phyloP scores from a whole-genome alignment of 2,888 invertebrate species.

The Unio delphinus region DNA sequence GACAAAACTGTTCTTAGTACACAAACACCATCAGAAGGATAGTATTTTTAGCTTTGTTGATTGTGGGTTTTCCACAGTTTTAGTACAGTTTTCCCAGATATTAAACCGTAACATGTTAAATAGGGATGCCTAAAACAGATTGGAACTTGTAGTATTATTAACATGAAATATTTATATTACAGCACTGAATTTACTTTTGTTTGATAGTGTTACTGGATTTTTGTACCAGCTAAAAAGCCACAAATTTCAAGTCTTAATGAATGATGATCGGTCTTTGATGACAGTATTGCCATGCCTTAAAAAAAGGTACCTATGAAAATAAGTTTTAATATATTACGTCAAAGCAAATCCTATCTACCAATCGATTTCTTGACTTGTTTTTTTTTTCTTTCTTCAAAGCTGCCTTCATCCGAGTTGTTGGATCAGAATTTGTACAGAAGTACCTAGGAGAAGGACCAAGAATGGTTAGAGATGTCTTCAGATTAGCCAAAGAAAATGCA shows the following conservation, averaged over 20 bases:
- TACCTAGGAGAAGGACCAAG: constrained; percentile 99
- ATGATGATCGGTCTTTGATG: no score
- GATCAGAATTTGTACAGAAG: constrained; percentile 99
- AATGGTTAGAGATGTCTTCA: constrained; percentile 99
- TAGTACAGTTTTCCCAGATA: not conserved
- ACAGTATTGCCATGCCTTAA: no score
- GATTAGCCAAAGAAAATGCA: constrained; percentile 98
- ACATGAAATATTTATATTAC: no score
- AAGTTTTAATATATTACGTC: not conserved
- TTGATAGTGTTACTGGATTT: no score
- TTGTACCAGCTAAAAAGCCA: no score
- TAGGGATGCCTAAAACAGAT: not conserved
- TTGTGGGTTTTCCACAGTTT: no score
- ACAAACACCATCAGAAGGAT: no score
- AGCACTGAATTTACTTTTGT: no score
- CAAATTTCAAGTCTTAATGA: no score
- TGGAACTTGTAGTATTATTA: no score
- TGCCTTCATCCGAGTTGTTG: constrained; percentile 98
- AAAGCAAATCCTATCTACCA: not conserved
- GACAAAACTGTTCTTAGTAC: no score
- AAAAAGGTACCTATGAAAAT: not conserved
- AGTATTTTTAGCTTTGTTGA: no score
- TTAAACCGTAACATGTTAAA: not conserved
- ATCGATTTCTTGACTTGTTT: not conserved
- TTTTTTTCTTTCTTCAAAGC: constrained; percentile 74